Conservation (phyloP, 2,888 invertebrate species). For the Sarcophaga subvicina region DNA sequence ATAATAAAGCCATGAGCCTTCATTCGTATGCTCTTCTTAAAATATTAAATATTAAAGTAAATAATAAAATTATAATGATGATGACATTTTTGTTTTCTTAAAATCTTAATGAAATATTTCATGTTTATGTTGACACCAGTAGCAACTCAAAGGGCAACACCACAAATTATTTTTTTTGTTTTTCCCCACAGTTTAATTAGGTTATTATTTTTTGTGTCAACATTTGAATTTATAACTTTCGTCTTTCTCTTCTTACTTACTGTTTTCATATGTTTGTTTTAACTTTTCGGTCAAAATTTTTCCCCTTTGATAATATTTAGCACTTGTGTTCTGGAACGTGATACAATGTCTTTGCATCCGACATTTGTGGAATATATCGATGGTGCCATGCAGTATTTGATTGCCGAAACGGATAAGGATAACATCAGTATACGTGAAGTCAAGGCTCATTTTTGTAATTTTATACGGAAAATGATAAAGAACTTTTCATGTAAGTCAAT, state of each 20-base stretch:
- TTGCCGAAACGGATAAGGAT: constrained; percentile 97
- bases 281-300: neutral
- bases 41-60: too few relatives aligned
- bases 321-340: constrained; percentile 91
- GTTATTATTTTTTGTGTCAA: constrained; percentile 2
- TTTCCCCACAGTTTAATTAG: neutral
- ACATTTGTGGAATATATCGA: constrained; percentile 97
- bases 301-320: constrained; percentile 81
- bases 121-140: neutral
- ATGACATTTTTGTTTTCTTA: constrained; percentile 6
- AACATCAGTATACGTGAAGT: constrained; percentile 93
- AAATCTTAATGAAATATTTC: constrained; percentile 25
- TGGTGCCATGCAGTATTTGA: constrained; percentile 94
- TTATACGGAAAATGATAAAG: constrained; percentile 95
- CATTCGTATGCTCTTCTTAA: too few relatives aligned
- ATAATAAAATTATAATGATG: too few relatives aligned
- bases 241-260: constrained; percentile 3
- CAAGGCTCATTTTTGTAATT: constrained; percentile 96
- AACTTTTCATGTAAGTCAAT: constrained; percentile 91
- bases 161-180: neutral
- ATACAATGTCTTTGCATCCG: constrained; percentile 91
- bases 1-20: too few relatives aligned
- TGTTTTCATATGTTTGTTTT: neutral
- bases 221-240: constrained; percentile 20
- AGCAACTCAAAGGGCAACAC: neutral